A percentile compares a stretch with the other conserved stretches of the same genome.
These are phyloP conservation scores for Pollenia labialis DNA, from an alignment of 2,888 invertebrate species.

Conservation along the genomic window DNA sequence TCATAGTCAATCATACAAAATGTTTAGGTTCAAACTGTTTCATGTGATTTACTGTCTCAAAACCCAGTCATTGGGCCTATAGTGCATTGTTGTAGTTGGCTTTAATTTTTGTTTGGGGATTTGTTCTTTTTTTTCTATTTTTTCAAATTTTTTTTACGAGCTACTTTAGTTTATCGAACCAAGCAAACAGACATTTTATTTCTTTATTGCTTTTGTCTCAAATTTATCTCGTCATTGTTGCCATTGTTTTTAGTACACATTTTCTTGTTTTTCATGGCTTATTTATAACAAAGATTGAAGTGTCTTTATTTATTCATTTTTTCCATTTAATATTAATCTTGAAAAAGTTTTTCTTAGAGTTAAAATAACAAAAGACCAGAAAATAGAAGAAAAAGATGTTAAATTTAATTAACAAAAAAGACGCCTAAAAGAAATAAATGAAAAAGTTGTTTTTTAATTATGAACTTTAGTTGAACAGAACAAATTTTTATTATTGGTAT, in stretches of 20 bases:
- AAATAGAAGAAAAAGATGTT: background rate
- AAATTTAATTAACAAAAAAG: slow-evolving; percentile 12
- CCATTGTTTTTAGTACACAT: slow-evolving; percentile 7
- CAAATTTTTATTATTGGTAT: no score
- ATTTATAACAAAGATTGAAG: slow-evolving; percentile 34
- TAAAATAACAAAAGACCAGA: slow-evolving; percentile 9
- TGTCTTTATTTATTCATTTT: background rate
- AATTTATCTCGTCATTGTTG: slow-evolving; percentile 24
- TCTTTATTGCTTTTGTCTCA: background rate
- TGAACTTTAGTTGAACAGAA: no score
- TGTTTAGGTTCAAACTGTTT: no score
- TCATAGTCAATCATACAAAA: no score
- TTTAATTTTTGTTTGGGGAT: slow-evolving; percentile 42
- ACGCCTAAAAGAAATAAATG: background rate
- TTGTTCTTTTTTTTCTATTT: slow-evolving; percentile 30
- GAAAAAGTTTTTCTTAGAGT: slow-evolving; percentile 12
- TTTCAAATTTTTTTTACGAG: slow-evolving; percentile 57
- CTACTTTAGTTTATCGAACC: slow-evolving; percentile 28
- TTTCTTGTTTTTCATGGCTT: slow-evolving; percentile 1
- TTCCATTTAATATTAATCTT: slow-evolving; percentile 42
- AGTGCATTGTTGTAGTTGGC: slow-evolving; percentile 14
- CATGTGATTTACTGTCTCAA: no score
- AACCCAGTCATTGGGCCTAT: background rate
- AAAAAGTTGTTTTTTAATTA: background rate
- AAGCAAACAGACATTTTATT: slow-evolving; percentile 4